Conservation (phyloP, 2,113 vertebrate species). For the Narcine bancroftii region DNA sequence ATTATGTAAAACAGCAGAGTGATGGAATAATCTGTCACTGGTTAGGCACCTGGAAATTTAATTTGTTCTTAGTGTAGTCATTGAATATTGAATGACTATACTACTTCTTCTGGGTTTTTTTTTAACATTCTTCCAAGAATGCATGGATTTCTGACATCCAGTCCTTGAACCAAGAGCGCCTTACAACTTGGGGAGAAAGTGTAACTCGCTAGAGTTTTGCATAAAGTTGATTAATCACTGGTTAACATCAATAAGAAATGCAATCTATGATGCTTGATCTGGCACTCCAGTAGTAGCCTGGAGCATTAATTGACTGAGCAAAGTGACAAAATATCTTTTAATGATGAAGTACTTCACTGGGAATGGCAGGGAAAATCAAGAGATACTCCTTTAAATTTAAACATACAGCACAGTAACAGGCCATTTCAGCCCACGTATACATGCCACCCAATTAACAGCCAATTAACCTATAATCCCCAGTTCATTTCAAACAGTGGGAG, state of each 20-base stretch:
- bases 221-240: constrained; percentile 11
- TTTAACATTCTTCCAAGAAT: constrained; percentile 11
- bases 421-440: too few relatives aligned
- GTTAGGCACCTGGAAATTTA: neutral
- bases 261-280: neutral
- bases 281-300: neutral
- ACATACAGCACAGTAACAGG: too few relatives aligned
- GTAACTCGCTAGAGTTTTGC: neutral
- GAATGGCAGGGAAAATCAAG: neutral
- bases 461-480: too few relatives aligned
- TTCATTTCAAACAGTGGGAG: too few relatives aligned
- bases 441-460: too few relatives aligned
- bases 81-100: neutral
- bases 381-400: too few relatives aligned
- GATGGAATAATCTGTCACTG: neutral
- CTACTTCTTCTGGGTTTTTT: neutral
- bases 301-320: neutral
- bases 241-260: constrained; percentile 19
- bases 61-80: neutral
- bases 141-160: neutral
- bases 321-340: neutral
- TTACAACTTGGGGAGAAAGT: neutral
- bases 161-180: neutral
- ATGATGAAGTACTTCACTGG: neutral
- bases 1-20: constrained; percentile 5